These are phyloP conservation scores for Halcyon senegalensis DNA, from an alignment of 2,113 vertebrate species.

Conservation along the genomic window DNA sequence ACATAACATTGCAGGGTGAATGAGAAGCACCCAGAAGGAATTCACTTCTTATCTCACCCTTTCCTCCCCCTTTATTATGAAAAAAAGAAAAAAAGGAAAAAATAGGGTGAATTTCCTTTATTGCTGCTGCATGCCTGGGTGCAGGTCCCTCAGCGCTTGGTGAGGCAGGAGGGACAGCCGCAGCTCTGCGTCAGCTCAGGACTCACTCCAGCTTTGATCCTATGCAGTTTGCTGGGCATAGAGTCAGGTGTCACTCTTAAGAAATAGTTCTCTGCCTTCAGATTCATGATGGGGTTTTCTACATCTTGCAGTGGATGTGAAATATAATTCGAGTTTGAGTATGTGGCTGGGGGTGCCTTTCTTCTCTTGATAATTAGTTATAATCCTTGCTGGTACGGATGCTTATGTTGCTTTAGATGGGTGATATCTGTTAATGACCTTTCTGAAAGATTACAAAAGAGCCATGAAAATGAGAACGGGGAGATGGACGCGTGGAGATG, in stretches of 20 bases:
- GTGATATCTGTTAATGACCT: neutral
- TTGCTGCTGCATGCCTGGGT: neutral
- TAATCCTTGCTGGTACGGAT: neutral
- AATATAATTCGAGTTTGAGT: conserved; percentile 28
- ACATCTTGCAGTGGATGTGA: neutral
- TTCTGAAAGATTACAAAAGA: conserved; percentile 13
- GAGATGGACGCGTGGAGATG: neutral
- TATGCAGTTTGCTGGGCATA: neutral
- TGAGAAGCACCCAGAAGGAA: conserved; percentile 52
- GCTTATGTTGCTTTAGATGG: neutral
- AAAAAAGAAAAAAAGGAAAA: neutral
- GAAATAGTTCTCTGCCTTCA: conserved; percentile 4
- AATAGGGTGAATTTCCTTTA: neutral
- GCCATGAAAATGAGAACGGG: neutral
- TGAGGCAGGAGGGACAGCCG: neutral
- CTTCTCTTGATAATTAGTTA: neutral
- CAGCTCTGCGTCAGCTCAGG: fast-evolving
- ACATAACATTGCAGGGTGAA: conserved; percentile 59
- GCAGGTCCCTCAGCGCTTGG: neutral
- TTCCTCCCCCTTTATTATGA: conserved; percentile 3
- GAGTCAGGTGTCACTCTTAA: conserved; percentile 4
- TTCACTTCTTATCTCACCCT: conserved; percentile 16
- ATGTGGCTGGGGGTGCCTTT: neutral
- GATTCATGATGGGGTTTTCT: neutral
- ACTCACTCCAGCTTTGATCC: neutral